Percentiles rank a stretch among this genome's conserved stretches.
These are phyloP conservation scores for Engraulis encrasicolus DNA, from an alignment of 2,113 vertebrate species.

Conservation along the genomic window DNA sequence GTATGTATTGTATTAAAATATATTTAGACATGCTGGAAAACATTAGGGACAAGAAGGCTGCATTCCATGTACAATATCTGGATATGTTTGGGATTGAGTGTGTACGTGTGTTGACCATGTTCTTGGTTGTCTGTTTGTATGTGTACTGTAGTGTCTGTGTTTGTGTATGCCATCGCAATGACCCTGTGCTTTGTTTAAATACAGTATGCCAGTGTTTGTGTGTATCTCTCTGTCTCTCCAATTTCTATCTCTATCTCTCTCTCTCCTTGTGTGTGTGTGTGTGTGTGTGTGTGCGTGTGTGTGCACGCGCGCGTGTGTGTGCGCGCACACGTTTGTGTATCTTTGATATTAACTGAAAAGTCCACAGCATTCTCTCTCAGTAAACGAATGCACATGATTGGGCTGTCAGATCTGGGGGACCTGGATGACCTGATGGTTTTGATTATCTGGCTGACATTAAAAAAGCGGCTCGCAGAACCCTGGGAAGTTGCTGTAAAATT, in stretches of 20 bases:
- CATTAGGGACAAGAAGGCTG: slow-evolving; percentile 27
- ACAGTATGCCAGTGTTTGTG: background rate
- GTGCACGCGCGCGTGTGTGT: background rate
- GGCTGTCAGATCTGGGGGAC: slow-evolving; percentile 60
- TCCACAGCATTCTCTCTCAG: slow-evolving; percentile 69
- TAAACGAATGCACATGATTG: slow-evolving; percentile 74
- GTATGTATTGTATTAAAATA: slow-evolving; percentile 71
- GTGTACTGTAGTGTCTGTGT: slow-evolving; percentile 52
- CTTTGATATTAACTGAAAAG: slow-evolving; percentile 38
- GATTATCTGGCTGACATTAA: slow-evolving; percentile 59
- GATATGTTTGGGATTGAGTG: background rate
- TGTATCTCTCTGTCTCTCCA: background rate
- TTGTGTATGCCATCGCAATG: slow-evolving; percentile 48
- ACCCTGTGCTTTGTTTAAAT: background rate
- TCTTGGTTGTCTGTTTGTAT: background rate
- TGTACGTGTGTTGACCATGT: background rate
- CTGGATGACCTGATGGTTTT: slow-evolving; percentile 61
- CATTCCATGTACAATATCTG: background rate
- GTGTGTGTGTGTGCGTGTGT: slow-evolving; percentile 1
- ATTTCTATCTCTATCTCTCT: background rate
- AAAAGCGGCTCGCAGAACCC: slow-evolving; percentile 35
- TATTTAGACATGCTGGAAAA: slow-evolving; percentile 68
- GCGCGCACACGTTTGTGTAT: slow-evolving; percentile 46
- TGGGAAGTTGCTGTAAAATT: slow-evolving; percentile 52
- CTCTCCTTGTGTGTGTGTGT: background rate